Percentiles rank a stretch among this genome's conserved stretches.
phyloP scores from a whole-genome alignment of 2,888 invertebrate genomes.

The Caenorhabditis afra region DNA sequence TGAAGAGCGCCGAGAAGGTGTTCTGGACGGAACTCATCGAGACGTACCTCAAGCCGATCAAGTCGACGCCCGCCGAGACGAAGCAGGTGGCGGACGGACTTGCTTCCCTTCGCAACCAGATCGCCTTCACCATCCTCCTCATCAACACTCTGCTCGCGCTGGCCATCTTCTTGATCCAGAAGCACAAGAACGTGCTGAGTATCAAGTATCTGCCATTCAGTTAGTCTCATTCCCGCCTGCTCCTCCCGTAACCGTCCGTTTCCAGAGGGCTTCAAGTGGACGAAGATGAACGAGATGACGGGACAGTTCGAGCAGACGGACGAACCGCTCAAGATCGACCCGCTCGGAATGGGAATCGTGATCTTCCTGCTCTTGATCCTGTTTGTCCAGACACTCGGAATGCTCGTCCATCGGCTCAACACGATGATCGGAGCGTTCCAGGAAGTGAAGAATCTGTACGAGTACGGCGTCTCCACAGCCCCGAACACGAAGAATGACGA shows the following conservation, averaged over 20 bases:
- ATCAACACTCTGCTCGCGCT: slow-evolving; percentile 97
- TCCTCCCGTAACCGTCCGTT: background rate
- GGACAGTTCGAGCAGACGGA: slow-evolving; percentile 75
- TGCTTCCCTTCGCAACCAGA: slow-evolving; percentile 92
- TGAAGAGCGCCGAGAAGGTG: slow-evolving; percentile 84
- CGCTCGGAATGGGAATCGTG: slow-evolving; percentile 86
- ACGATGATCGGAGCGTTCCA: slow-evolving; percentile 84
- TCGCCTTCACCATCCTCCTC: slow-evolving; percentile 96
- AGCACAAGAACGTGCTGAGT: slow-evolving; percentile 92
- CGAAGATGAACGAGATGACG: slow-evolving; percentile 78
- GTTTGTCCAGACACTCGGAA: slow-evolving; percentile 82
- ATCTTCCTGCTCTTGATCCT: slow-evolving; percentile 78
- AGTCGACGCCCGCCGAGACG: slow-evolving; percentile 72
- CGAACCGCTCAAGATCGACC: slow-evolving; percentile 85
- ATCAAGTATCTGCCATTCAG: slow-evolving; percentile 72
- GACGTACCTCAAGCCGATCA: slow-evolving; percentile 79
- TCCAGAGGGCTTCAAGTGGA: slow-evolving; percentile 76
- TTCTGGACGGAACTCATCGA: slow-evolving; percentile 80
- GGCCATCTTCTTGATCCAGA: slow-evolving; percentile 97
- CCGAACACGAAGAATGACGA: slow-evolving; percentile 63
- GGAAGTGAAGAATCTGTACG: slow-evolving; percentile 74
- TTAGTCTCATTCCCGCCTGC: slow-evolving; percentile 23
- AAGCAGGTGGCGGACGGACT: slow-evolving; percentile 84
- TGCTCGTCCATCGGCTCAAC: slow-evolving; percentile 98
- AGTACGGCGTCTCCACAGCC: slow-evolving; percentile 51